phyloP scores from a whole-genome alignment of 2,113 vertebrate genomes.

The Axis porcinus region DNA sequence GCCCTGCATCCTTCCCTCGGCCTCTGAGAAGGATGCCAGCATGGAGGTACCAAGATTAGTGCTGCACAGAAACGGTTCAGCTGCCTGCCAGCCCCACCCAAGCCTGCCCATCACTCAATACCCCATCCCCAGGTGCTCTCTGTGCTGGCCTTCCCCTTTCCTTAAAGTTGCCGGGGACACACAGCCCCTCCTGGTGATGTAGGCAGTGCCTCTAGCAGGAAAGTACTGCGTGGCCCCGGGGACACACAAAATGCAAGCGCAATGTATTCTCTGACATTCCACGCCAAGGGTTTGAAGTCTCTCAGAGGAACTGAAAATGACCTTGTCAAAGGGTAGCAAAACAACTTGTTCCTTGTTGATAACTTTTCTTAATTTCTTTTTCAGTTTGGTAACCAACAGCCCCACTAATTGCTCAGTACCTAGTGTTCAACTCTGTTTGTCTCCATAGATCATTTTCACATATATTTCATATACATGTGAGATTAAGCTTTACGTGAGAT shows the following conservation, averaged over 20 bases:
- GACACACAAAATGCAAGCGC: accelerated
- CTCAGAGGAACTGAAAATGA: background rate
- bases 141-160: background rate
- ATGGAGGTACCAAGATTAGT: accelerated
- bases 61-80: accelerated
- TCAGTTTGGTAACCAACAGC: background rate
- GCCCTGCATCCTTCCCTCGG: background rate
- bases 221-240: accelerated
- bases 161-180: background rate
- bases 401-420: background rate
- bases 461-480: no score
- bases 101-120: background rate
- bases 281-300: background rate
- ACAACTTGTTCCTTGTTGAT: background rate
- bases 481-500: background rate
- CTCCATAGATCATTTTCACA: background rate
- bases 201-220: background rate
- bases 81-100: background rate
- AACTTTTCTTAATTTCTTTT: background rate
- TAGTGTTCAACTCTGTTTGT: background rate
- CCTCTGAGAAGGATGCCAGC: background rate
- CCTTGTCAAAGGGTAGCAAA: background rate
- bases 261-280: accelerated
- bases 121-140: no score
- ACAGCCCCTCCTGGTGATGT: no score